These are phyloP conservation scores for Spinibarbus caldwelli DNA, from an alignment of 2,797 vertebrate genomes.

Conservation along the genomic window DNA sequence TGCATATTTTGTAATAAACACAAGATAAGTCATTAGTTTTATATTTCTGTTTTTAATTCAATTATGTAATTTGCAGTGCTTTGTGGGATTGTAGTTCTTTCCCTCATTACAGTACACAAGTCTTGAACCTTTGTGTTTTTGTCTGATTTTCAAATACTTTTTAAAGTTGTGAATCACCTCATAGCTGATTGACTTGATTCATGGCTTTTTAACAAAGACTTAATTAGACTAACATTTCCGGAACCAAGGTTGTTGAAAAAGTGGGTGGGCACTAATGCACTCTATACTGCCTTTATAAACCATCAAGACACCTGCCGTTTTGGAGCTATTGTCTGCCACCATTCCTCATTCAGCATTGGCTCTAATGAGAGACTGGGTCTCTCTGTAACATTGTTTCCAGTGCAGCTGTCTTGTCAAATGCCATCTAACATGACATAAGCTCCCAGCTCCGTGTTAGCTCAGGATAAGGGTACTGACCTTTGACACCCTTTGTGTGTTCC, in stretches of 20 bases:
- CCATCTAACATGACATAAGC: conserved; percentile 18
- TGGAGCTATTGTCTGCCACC: background rate
- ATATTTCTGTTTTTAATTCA: background rate
- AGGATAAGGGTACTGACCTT: conserved; percentile 21
- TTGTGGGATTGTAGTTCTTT: background rate
- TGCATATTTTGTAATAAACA: no score
- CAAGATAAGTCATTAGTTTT: background rate
- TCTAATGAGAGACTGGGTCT: background rate
- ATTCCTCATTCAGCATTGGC: background rate
- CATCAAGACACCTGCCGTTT: background rate
- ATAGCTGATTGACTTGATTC: no score
- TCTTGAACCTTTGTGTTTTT: background rate
- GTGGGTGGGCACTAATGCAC: background rate
- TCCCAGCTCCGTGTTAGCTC: conserved; percentile 29
- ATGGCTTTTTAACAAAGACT: background rate
- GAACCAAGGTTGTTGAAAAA: background rate
- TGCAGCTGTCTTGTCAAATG: conserved; percentile 11
- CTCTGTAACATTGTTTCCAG: background rate
- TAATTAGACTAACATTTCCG: background rate
- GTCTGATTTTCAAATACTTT: background rate
- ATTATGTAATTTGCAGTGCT: background rate
- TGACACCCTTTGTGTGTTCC: conserved; percentile 17
- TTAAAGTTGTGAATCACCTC: background rate
- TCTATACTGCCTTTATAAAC: background rate
- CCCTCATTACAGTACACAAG: background rate